These are phyloP conservation scores for Schizotus pectinicornis DNA, from an alignment of 2,888 invertebrate species.

Conservation along the genomic window DNA sequence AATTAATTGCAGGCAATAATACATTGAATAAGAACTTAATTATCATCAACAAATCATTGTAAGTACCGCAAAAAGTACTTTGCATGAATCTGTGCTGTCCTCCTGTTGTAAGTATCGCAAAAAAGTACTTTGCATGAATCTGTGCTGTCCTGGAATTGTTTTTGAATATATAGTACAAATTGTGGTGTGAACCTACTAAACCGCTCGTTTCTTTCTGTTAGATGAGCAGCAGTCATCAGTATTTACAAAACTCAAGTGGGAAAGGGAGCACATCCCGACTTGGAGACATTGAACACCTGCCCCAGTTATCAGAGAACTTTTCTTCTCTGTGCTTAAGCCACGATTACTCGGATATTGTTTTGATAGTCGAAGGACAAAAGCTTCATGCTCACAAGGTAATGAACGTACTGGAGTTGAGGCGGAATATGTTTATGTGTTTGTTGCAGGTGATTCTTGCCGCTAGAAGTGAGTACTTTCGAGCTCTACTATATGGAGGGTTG, in stretches of 20 bases:
- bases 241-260: conserved; percentile 48
- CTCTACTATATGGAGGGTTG: conserved; percentile 79
- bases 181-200: too few relatives aligned
- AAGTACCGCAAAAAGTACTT: too few relatives aligned
- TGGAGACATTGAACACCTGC: conserved; percentile 71
- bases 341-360: conserved; percentile 89
- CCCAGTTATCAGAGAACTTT: conserved; percentile 83
- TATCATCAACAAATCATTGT: too few relatives aligned
- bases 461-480: conserved; percentile 95
- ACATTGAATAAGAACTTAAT: too few relatives aligned
- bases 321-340: conserved; percentile 84
- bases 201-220: conserved; percentile 5
- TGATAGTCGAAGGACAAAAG: conserved; percentile 80
- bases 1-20: too few relatives aligned
- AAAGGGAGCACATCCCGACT: conserved; percentile 49
- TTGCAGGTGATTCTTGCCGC: conserved; percentile 85
- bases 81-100: background rate
- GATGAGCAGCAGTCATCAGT: conserved; percentile 56
- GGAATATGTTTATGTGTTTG: conserved; percentile 3
- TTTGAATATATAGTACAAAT: too few relatives aligned
- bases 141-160: too few relatives aligned
- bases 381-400: conserved; percentile 72
- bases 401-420: background rate
- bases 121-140: background rate
- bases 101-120: too few relatives aligned